These are phyloP conservation scores for Barnardius zonarius DNA, from an alignment of 2,113 vertebrate species.

Conservation along the genomic window DNA sequence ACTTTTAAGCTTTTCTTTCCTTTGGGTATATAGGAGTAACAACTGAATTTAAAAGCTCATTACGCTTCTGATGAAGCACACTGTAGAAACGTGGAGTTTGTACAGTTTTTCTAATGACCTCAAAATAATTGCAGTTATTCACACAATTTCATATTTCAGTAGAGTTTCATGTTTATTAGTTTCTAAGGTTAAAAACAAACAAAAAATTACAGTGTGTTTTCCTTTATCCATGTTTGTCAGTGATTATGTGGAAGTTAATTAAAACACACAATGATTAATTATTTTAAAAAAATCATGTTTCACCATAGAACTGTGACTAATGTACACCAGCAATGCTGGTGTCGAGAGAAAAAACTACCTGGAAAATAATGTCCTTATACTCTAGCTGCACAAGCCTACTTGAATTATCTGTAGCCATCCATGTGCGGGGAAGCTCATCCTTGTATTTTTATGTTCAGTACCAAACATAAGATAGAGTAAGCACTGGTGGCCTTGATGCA, in stretches of 20 bases:
- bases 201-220: background rate
- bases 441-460: background rate
- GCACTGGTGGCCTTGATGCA: background rate
- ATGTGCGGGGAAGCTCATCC: background rate
- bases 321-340: rapidly evolving
- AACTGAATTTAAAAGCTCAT: background rate
- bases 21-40: background rate
- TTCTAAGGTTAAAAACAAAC: background rate
- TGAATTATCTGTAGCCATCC: rapidly evolving
- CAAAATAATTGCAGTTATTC: background rate
- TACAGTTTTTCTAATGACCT: background rate
- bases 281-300: background rate
- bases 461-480: background rate
- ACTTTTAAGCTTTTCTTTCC: background rate
- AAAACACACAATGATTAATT: background rate
- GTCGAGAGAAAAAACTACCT: background rate
- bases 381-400: background rate
- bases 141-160: background rate
- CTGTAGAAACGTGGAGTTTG: background rate
- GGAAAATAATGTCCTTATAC: background rate
- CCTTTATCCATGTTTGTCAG: background rate
- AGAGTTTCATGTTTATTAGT: background rate
- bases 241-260: background rate
- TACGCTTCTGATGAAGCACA: background rate
- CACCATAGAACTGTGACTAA: too few relatives aligned